Evolutionary conservation across 2,797 vertebrate genomes (phyloP).

Genomic region (Mus caroli): DNA sequence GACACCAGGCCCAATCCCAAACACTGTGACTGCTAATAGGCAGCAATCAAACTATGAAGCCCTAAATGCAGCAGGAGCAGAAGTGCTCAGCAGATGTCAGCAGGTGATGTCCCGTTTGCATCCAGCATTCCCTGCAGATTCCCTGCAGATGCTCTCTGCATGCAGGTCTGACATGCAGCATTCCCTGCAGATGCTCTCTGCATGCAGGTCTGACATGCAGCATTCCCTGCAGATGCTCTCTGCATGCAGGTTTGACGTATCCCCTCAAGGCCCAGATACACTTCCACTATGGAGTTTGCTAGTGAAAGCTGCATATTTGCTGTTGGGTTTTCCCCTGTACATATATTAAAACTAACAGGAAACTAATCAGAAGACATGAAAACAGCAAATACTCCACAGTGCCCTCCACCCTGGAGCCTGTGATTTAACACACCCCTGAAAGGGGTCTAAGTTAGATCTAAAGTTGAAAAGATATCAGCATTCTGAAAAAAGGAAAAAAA

Average conservation of each 20-base stretch:
- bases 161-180: background rate
- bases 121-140: background rate
- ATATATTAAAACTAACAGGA: constrained; percentile 63
- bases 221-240: background rate
- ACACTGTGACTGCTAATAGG: background rate
- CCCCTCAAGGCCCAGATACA: background rate
- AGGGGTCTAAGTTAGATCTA: constrained; percentile 74
- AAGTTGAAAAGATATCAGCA: constrained; percentile 68
- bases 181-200: background rate
- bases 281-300: background rate
- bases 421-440: constrained; percentile 66
- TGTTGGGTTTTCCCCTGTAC: background rate
- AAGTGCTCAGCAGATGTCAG: background rate
- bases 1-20: background rate
- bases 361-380: constrained; percentile 59
- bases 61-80: background rate
- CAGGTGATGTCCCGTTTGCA: background rate
- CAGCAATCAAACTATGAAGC: background rate
- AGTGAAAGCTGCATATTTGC: background rate
- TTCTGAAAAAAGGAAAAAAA: constrained; percentile 56
- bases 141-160: background rate
- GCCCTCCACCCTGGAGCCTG: constrained; percentile 68
- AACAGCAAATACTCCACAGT: constrained; percentile 69
- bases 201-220: background rate
- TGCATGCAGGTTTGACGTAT: background rate